A percentile compares a stretch with the other conserved stretches of the same genome.
phyloP scores from a whole-genome alignment of 2,113 vertebrate species.

The Notothenia rossii region DNA sequence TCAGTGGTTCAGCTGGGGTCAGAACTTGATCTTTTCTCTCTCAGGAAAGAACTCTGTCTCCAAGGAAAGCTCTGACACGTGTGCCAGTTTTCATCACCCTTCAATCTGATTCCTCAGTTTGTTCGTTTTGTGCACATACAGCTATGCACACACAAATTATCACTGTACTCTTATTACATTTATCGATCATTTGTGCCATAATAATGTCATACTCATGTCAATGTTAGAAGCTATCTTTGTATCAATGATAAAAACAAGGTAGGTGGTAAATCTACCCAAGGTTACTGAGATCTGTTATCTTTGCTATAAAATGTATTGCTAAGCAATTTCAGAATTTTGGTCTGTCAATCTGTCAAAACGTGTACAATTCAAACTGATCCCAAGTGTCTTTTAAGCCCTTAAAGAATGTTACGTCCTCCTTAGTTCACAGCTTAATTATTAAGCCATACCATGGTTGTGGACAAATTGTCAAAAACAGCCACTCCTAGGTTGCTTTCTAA shows the following conservation, averaged over 20 bases:
- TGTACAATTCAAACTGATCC: too few relatives aligned
- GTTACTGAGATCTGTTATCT: background rate
- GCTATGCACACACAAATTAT: background rate
- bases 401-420: too few relatives aligned
- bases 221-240: background rate
- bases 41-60: constrained; percentile 49
- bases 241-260: background rate
- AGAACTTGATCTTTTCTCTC: constrained; percentile 29
- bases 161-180: background rate
- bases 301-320: too few relatives aligned
- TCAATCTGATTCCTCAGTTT: constrained; percentile 9
- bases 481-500: too few relatives aligned
- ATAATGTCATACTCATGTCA: background rate
- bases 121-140: background rate
- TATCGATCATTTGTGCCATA: background rate
- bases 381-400: too few relatives aligned
- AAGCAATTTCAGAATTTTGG: too few relatives aligned
- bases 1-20: constrained; percentile 52
- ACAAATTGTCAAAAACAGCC: too few relatives aligned
- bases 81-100: constrained; percentile 17
- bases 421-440: too few relatives aligned
- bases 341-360: too few relatives aligned
- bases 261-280: background rate
- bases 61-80: constrained; percentile 15
- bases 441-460: too few relatives aligned